phyloP scores from a whole-genome alignment of 2,888 invertebrate genomes.

The Acanthosepion lycidas region DNA sequence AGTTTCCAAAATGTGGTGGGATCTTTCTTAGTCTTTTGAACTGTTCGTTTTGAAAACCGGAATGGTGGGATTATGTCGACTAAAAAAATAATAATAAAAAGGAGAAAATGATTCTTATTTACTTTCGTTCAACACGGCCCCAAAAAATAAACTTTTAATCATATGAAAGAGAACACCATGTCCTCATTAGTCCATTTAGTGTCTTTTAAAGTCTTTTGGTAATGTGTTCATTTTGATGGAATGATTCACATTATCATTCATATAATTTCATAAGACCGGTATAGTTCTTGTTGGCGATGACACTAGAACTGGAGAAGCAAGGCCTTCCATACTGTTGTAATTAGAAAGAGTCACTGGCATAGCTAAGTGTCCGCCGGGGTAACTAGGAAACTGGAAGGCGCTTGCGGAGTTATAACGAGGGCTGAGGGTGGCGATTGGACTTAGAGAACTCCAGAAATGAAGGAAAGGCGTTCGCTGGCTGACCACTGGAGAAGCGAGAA shows the following conservation, averaged over 20 bases:
- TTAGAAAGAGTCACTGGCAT: conserved; percentile 62
- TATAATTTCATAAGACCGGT: conserved; percentile 59
- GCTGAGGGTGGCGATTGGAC: conserved; percentile 70
- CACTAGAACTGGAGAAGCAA: conserved; percentile 60
- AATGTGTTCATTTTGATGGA: neutral
- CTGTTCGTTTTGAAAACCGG: neutral
- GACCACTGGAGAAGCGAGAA: conserved; percentile 65
- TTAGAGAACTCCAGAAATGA: conserved; percentile 75
- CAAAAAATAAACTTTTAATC: neutral
- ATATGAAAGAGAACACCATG: neutral
- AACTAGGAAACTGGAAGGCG: conserved; percentile 69
- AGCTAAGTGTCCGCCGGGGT: conserved; percentile 58
- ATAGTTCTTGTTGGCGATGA: conserved; percentile 62
- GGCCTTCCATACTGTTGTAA: conserved; percentile 53
- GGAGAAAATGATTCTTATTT: neutral
- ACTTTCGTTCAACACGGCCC: neutral
- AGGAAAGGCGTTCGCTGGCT: conserved; percentile 68
- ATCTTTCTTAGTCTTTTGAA: neutral
- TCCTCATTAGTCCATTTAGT: neutral
- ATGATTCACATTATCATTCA: neutral
- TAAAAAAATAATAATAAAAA: neutral
- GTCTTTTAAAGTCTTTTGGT: neutral
- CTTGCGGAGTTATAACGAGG: conserved; percentile 61
- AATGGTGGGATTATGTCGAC: neutral
- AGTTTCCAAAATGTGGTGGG: neutral